A percentile compares a stretch with the other conserved stretches of the same genome.
phyloP scores from a whole-genome alignment of 1,140 invertebrate genomes.

The Doryteuthis pealeii region DNA sequence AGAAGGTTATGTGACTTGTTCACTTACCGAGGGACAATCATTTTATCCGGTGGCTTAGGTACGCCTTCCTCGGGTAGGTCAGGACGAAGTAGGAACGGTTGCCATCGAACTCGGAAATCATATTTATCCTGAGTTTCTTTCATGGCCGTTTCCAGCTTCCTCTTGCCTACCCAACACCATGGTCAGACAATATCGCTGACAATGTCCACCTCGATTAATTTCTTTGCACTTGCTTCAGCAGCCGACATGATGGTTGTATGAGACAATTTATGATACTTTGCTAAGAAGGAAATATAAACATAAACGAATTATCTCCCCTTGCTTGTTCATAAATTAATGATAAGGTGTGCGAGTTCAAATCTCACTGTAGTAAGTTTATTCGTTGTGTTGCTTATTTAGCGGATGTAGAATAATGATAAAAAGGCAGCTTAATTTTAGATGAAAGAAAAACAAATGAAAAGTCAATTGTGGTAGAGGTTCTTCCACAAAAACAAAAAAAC shows the following conservation, averaged over 20 bases:
- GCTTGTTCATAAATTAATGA: no score
- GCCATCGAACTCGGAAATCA: constrained; percentile 48
- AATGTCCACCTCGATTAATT: constrained; percentile 38
- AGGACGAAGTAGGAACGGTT: constrained; percentile 46
- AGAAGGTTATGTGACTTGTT: neutral
- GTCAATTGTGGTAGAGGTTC: no score
- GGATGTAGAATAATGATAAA: no score
- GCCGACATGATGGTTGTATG: neutral
- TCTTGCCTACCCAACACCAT: constrained; percentile 55
- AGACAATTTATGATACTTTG: no score
- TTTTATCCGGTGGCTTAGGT: constrained; percentile 33
- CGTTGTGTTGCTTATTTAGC: no score
- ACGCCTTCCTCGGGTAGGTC: constrained; percentile 45
- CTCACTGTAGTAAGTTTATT: no score
- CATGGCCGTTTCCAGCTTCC: constrained; percentile 50
- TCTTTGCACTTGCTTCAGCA: constrained; percentile 25
- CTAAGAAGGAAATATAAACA: no score
- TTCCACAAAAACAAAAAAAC: no score
- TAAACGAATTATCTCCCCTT: no score
- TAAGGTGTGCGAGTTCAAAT: no score
- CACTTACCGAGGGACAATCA: neutral
- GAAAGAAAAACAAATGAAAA: no score
- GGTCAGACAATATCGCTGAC: constrained; percentile 54
- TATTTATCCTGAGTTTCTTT: constrained; percentile 38
- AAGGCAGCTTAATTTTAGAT: no score